A percentile compares a stretch with the other conserved stretches of the same genome.
Evolutionary conservation across 92 coral and sea anemone species (phyloP).

Genomic region (Isaurus tuberculatus): DNA sequence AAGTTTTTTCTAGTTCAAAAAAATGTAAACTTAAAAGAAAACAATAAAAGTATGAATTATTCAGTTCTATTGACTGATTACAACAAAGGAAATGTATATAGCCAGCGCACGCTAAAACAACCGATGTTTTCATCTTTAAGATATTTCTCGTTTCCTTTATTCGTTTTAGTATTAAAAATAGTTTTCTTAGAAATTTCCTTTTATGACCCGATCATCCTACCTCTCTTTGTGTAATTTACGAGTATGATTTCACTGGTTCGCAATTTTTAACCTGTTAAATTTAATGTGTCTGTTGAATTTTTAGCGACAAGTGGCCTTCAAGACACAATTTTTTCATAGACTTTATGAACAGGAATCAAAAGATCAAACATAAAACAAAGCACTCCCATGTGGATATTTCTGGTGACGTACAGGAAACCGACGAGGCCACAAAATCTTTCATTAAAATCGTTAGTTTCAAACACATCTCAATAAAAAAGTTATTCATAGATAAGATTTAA

Average conservation of each 20-base stretch:
- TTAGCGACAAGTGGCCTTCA: conserved; percentile 7
- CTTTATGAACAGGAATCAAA: conserved; percentile 23
- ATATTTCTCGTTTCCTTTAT: neutral
- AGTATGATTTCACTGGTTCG: conserved; percentile 28
- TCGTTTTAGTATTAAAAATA: neutral
- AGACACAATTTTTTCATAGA: neutral
- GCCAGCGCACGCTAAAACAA: conserved; percentile 16
- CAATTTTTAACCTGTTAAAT: conserved; percentile 31
- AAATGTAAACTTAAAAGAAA: neutral
- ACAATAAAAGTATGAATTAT: conserved; percentile 53
- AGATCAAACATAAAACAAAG: conserved; percentile 32
- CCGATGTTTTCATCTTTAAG: conserved; percentile 23
- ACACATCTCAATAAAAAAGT: conserved; percentile 35
- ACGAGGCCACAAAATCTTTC: neutral
- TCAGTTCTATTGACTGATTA: conserved; percentile 54
- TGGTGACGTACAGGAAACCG: conserved; percentile 36
- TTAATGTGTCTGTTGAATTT: neutral
- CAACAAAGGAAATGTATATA: conserved; percentile 38
- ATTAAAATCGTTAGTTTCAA: conserved; percentile 3
- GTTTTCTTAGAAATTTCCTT: conserved; percentile 10
- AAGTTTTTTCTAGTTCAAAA: neutral
- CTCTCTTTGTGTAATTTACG: neutral
- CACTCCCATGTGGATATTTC: neutral
- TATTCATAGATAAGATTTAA: conserved; percentile 20
- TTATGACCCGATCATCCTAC: neutral